phyloP scores from a whole-genome alignment of 2,113 vertebrate genomes.

The Calyptomena viridis region DNA sequence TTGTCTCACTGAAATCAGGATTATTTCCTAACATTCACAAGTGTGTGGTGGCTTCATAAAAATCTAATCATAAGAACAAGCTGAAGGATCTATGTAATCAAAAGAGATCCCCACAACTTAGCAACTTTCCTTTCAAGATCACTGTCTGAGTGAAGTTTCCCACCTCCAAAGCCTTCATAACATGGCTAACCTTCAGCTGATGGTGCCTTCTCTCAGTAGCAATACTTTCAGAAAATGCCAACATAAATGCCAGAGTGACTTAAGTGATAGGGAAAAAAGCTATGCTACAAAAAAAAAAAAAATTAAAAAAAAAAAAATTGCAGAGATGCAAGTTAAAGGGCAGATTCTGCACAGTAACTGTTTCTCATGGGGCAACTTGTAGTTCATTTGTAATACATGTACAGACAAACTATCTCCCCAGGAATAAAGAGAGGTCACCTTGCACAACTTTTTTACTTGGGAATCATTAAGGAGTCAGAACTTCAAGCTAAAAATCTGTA shows the following conservation, averaged over 20 bases:
- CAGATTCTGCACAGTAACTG: not conserved
- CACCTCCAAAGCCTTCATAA: not conserved
- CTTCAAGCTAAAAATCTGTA: not conserved
- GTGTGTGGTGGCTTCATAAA: not conserved
- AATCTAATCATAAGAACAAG: not conserved
- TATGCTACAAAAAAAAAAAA: not conserved
- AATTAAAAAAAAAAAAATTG: not conserved
- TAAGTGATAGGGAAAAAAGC: not conserved
- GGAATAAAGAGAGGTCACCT: not conserved
- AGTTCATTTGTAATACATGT: not conserved
- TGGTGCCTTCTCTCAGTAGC: not conserved
- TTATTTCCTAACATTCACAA: not conserved
- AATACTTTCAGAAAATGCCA: not conserved
- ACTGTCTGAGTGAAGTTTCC: not conserved
- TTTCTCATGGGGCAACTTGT: accelerated
- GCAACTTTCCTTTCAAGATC: not conserved
- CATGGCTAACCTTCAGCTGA: not conserved
- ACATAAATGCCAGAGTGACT: not conserved
- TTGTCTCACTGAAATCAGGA: not conserved
- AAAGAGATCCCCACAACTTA: not conserved
- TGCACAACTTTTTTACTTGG: not conserved
- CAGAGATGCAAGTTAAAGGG: not conserved
- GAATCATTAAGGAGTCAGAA: not conserved
- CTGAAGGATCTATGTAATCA: not conserved
- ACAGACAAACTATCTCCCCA: not conserved